Evolutionary conservation across 2,888 invertebrate species (phyloP), one percentile per base, ranked within the genome.

Genomic region (Cephus rjabovi): DNA sequence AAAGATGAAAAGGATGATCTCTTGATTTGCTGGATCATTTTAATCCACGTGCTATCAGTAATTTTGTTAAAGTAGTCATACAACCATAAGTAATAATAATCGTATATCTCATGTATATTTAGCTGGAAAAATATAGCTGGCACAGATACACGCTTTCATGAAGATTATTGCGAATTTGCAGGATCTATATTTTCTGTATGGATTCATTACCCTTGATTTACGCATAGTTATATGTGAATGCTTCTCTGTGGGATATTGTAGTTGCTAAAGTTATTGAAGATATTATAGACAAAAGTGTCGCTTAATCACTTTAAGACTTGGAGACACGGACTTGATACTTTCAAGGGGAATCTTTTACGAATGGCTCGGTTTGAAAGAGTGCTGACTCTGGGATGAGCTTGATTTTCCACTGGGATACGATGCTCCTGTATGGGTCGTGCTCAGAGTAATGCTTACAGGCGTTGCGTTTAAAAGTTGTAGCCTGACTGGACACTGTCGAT

Each of bases 401-500:
- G 85, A 82, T 77, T 88, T 88, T 71, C 79, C 81, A 34, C 80
- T 79, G 30, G 80, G 80, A 79, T 85, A 86, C 78, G 86, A 87
- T 74, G 80, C 69, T 37, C 83, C 82, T 6, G 69, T 75, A 34
- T 71, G 75, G n/a, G 81, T 80, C 40, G 90, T 88, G 78, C 91
- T 91, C 71, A 92, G 82, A 12, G 91, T 91, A 71, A 92, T 87
- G 77, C 90, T 92, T n/a, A 92, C 89, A 11, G 92, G 92, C 9
- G 91, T 90, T 0, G 93, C 92, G 81, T 92, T 92, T 76, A 91
- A 84, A 69, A 93, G 90, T 83, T 92, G 92, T 70, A 93, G 88
- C 34, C 93, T 89, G 15, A 93, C 92, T 1, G 93, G 93, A 82
- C 93, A 93, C 79, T 92, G 89, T 76, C 91, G 87, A 79, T 87